phyloP scores from a whole-genome alignment of 1,140 invertebrate species.

The Trachelipus rathkii region DNA sequence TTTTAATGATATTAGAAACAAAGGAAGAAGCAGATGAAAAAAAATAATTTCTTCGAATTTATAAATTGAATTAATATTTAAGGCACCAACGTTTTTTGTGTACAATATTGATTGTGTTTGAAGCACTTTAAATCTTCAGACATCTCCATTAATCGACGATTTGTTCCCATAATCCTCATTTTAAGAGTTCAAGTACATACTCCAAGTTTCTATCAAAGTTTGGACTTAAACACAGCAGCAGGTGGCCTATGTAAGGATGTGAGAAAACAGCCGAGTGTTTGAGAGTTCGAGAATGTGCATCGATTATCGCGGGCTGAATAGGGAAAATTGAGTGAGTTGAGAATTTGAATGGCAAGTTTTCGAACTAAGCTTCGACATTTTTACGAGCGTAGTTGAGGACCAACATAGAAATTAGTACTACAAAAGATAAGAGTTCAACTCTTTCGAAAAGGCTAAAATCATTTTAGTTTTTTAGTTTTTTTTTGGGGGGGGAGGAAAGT shows the following conservation, averaged over 20 bases:
- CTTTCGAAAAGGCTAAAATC: too few species aligned
- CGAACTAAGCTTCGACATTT: too few species aligned
- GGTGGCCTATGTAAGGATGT: background rate
- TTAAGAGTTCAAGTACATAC: slow-evolving; percentile 20
- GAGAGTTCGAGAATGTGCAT: too few species aligned
- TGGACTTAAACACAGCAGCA: background rate
- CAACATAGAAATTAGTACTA: background rate
- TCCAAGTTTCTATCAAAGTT: background rate
- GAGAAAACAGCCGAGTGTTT: background rate
- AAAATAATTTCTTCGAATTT: too few species aligned
- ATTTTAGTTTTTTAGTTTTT: too few species aligned
- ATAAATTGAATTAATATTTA: too few species aligned
- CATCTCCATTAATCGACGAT: background rate
- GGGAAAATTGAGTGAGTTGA: background rate
- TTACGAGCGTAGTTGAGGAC: too few species aligned
- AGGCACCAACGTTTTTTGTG: too few species aligned
- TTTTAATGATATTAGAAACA: too few species aligned
- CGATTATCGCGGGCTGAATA: too few species aligned
- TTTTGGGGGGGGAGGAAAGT: background rate
- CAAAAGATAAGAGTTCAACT: background rate
- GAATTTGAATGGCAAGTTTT: background rate
- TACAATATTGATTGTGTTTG: background rate
- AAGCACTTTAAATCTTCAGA: too few species aligned
- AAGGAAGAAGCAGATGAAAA: too few species aligned
- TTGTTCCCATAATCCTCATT: background rate